A percentile compares a stretch with the other conserved stretches of the same genome.
phyloP scores from a whole-genome alignment of 1,140 invertebrate species.

The Cotesia chilonis region DNA sequence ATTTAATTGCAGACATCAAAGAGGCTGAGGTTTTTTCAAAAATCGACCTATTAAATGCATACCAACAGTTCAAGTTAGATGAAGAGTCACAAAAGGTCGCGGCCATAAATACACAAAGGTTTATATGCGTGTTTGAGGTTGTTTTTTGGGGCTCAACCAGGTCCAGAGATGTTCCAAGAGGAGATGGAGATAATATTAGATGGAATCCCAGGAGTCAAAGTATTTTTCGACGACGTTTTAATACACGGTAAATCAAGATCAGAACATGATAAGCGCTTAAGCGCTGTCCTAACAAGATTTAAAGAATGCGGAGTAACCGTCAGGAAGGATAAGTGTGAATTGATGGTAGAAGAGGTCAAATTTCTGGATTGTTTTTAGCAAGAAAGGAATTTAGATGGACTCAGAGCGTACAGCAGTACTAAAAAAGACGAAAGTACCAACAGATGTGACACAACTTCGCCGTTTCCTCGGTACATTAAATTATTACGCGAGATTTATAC shows the following conservation, averaged over 20 bases:
- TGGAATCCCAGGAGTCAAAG: constrained; percentile 10
- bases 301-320: constrained; percentile 1
- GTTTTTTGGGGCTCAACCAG: constrained; percentile 17
- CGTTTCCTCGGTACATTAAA: constrained; percentile 12
- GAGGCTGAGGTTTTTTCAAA: constrained; percentile 15
- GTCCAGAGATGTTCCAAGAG: constrained; percentile 18
- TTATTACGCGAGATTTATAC: constrained; percentile 15
- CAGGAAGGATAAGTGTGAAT: constrained; percentile 12
- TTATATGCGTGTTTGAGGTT: constrained; percentile 12
- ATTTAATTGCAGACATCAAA: constrained; percentile 10
- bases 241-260: neutral
- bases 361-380: constrained; percentile 12
- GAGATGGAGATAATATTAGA: constrained; percentile 7
- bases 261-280: constrained; percentile 11
- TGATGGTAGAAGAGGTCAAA: constrained; percentile 3
- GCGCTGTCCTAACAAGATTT: neutral
- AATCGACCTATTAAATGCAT: constrained; percentile 17
- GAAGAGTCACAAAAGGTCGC: neutral
- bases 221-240: constrained; percentile 19
- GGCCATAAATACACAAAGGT: constrained; percentile 16
- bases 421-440: neutral
- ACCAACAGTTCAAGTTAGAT: constrained; percentile 9
- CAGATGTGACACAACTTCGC: constrained; percentile 1
- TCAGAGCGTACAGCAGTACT: neutral
- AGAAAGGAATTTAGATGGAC: neutral